Percentiles rank a stretch among this genome's conserved stretches.
phyloP scores from a whole-genome alignment of 2,113 vertebrate species.

The Gulo gulo region DNA sequence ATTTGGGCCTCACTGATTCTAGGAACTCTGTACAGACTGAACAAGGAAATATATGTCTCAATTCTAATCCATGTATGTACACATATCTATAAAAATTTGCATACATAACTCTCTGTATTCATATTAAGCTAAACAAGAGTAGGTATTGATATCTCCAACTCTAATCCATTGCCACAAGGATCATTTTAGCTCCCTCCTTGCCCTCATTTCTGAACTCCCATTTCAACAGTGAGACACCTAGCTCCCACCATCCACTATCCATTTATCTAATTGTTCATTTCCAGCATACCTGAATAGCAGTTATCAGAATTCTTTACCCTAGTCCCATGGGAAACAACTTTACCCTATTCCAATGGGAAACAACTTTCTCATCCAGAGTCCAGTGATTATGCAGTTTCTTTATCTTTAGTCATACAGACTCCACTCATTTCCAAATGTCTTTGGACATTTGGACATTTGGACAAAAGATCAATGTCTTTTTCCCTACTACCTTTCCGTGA shows the following conservation, averaged over 20 bases:
- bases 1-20: not conserved
- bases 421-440: not conserved
- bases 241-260: not conserved
- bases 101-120: not conserved
- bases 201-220: not conserved
- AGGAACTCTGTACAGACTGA: not conserved
- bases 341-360: not conserved
- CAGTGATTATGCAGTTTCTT: not conserved
- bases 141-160: not conserved
- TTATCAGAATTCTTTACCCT: not conserved
- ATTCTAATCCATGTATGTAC: not conserved
- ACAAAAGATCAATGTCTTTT: not conserved
- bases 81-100: not conserved
- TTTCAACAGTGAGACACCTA: not conserved
- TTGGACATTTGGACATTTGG: too few relatives aligned
- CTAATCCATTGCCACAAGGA: not conserved
- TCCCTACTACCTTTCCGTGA: not conserved
- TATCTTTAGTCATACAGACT: not conserved
- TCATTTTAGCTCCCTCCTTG: not conserved
- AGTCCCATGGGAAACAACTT: not conserved
- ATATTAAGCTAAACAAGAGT: not conserved
- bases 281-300: not conserved
- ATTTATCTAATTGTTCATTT: not conserved
- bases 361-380: not conserved
- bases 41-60: not conserved